phyloP scores from a whole-genome alignment of 2,888 invertebrate species.

The Cremastobaeus sp. region DNA sequence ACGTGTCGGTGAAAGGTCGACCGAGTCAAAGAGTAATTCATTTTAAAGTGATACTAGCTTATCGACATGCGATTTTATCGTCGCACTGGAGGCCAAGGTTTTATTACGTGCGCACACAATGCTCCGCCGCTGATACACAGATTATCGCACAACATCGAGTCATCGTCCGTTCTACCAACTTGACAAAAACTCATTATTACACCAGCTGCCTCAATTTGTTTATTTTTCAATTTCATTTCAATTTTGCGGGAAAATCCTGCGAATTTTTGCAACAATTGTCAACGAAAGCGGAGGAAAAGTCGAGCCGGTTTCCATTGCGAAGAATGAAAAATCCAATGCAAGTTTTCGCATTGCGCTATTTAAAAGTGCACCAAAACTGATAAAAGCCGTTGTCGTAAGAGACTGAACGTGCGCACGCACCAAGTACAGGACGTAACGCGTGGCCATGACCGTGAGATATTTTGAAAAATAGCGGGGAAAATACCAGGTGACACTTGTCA shows the following conservation, averaged over 20 bases:
- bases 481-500: constrained; percentile 49
- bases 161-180: constrained; percentile 34
- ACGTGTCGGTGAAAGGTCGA: constrained; percentile 60
- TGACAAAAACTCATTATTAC: constrained; percentile 10
- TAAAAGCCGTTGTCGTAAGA: too few relatives aligned
- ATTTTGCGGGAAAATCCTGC: too few relatives aligned
- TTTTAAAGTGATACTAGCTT: constrained; percentile 62
- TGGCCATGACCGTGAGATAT: constrained; percentile 76
- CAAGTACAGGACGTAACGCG: constrained; percentile 65
- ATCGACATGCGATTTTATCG: constrained; percentile 67
- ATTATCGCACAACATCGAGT: constrained; percentile 46
- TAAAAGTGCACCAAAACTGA: too few relatives aligned
- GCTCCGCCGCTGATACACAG: constrained; percentile 30
- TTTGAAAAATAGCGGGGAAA: constrained; percentile 70
- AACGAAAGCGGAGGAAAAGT: too few relatives aligned
- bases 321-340: too few relatives aligned
- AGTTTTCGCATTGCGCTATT: too few relatives aligned
- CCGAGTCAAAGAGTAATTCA: constrained; percentile 65
- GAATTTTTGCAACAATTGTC: too few relatives aligned
- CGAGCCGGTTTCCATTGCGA: too few relatives aligned
- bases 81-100: constrained; percentile 67
- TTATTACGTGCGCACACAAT: constrained; percentile 61
- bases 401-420: constrained; percentile 20
- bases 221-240: too few relatives aligned
- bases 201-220: too few relatives aligned